These are phyloP conservation scores for Yponomeuta sedellus DNA, from an alignment of 2,888 invertebrate genomes.

Conservation along the genomic window DNA sequence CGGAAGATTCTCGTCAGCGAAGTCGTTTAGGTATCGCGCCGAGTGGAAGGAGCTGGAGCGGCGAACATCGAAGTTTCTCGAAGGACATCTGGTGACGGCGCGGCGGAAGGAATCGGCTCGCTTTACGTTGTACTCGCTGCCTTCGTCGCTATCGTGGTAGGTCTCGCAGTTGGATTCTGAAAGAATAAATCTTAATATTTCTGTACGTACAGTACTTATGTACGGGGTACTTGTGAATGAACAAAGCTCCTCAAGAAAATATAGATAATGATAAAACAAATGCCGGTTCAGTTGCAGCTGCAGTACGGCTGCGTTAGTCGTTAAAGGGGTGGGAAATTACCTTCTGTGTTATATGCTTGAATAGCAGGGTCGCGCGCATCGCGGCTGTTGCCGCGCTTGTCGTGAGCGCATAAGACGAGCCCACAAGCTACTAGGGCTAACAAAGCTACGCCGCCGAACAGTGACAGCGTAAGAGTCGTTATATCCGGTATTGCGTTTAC, in stretches of 20 bases:
- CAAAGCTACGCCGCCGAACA: conserved; percentile 63
- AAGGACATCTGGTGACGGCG: conserved; percentile 45
- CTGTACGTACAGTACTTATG: too few species aligned
- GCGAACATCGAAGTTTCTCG: conserved; percentile 54
- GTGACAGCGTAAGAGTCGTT: conserved; percentile 24
- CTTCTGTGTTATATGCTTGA: conserved; percentile 63
- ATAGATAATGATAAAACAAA: too few species aligned
- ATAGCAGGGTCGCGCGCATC: conserved; percentile 48
- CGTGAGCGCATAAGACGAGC: conserved; percentile 63
- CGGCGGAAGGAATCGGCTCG: conserved; percentile 61
- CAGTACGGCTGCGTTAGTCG: too few species aligned
- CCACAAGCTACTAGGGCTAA: conserved; percentile 66
- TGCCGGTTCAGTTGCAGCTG: too few species aligned
- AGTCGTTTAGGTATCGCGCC: conserved; percentile 50
- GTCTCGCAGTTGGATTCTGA: conserved; percentile 67
- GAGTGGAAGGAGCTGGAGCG: conserved; percentile 64
- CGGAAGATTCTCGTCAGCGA: conserved; percentile 35
- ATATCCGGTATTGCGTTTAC: conserved; percentile 51
- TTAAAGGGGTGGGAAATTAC: conserved; percentile 27
- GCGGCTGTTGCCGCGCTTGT: conserved; percentile 40
- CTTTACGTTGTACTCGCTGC: conserved; percentile 60
- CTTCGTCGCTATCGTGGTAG: conserved; percentile 64
- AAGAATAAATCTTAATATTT: background rate
- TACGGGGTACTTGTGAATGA: too few species aligned
- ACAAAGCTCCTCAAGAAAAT: too few species aligned